These are phyloP conservation scores for Okapia johnstoni DNA, from an alignment of 2,113 vertebrate species.

Conservation along the genomic window DNA sequence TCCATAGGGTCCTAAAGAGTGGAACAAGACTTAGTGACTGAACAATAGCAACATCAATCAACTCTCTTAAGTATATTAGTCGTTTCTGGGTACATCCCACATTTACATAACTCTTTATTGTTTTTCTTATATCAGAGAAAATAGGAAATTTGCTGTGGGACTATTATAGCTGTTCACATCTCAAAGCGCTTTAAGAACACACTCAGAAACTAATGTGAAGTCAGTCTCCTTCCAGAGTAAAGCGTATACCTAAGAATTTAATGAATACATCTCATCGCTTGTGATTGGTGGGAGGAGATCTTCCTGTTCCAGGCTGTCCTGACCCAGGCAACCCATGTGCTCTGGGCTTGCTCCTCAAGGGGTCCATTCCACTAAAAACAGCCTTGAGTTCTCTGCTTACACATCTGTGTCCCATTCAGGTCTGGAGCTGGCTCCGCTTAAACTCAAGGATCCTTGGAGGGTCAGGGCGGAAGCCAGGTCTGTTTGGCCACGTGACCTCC, in stretches of 20 bases:
- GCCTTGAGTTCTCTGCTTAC: not conserved
- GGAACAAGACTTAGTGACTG: not conserved
- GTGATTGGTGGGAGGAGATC: not conserved
- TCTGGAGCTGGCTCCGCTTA: not conserved
- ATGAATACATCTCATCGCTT: not conserved
- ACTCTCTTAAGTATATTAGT: not conserved
- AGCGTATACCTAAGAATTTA: not conserved
- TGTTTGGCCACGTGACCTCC: not conserved
- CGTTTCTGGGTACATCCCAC: not conserved
- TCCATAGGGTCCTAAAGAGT: not conserved
- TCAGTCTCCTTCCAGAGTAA: not conserved
- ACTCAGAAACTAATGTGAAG: not conserved
- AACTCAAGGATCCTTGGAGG: not conserved
- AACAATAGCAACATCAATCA: not conserved
- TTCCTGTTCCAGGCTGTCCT: not conserved
- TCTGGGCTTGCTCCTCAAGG: not conserved
- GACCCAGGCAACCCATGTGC: too few species aligned
- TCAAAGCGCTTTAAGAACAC: not conserved
- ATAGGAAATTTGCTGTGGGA: not conserved
- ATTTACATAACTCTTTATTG: not conserved
- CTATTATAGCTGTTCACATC: not conserved
- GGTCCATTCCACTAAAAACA: not conserved
- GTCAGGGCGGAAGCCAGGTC: rapidly evolving
- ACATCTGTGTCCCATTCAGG: not conserved
- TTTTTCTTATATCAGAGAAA: not conserved